Conservation (phyloP, 2,113 vertebrate genomes). For the Crotalus helleri region DNA sequence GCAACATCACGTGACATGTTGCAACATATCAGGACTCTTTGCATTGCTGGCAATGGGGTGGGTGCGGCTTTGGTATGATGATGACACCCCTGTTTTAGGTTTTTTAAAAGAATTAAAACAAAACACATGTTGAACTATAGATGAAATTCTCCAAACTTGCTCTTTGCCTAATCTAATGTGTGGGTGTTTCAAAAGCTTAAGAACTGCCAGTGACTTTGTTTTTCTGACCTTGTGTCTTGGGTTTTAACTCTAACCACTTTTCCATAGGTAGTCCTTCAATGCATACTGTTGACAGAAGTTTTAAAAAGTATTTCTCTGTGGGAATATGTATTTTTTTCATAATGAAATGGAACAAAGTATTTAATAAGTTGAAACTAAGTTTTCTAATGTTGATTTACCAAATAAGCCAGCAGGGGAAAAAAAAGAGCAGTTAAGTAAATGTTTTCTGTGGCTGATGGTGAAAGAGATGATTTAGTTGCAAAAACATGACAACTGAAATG, state of each 20-base stretch:
- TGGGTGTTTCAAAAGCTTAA: constrained; percentile 56
- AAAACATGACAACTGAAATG: constrained; percentile 10
- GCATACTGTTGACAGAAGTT: constrained; percentile 31
- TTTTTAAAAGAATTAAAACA: not conserved
- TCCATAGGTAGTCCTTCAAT: constrained; percentile 54
- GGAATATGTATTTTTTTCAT: not conserved
- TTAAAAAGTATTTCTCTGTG: constrained; percentile 45
- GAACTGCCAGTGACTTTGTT: constrained; percentile 61
- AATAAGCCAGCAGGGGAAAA: not conserved
- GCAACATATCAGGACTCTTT: no score
- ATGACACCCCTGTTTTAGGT: not conserved
- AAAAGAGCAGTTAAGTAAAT: not conserved
- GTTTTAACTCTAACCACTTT: constrained; percentile 64
- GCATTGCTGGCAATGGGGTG: no score
- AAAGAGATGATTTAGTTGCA: not conserved
- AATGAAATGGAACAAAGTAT: constrained; percentile 37
- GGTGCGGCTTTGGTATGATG: no score
- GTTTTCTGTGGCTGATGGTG: not conserved
- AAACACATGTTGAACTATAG: not conserved
- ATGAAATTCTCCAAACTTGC: not conserved
- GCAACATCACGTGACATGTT: no score
- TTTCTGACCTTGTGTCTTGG: constrained; percentile 65
- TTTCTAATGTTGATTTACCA: constrained; percentile 5
- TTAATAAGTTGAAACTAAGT: constrained; percentile 12
- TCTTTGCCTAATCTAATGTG: constrained; percentile 39